These are phyloP conservation scores for Choristoneura rosaceana DNA, from an alignment of 2,888 invertebrate species.

Conservation along the genomic window DNA sequence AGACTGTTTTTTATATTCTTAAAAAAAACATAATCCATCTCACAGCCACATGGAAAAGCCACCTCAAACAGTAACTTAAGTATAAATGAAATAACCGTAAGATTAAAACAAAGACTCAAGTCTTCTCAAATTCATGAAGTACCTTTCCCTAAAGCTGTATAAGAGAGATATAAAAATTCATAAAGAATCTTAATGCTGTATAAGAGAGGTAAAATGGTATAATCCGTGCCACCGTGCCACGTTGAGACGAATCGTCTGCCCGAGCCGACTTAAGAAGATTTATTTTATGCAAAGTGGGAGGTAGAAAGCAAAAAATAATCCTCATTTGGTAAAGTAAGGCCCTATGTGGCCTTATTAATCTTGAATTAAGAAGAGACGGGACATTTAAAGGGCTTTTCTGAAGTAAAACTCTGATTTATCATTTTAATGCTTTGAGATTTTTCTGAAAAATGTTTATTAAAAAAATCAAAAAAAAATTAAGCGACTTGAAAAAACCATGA, in stretches of 20 bases:
- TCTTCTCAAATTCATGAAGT: not conserved
- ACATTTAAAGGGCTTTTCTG: not conserved
- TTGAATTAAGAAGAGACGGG: constrained; percentile 14
- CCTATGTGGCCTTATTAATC: constrained; percentile 33
- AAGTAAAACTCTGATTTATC: too few species aligned
- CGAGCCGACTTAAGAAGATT: constrained; percentile 35
- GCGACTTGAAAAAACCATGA: too few species aligned
- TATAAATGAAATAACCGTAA: not conserved
- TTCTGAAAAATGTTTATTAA: too few species aligned
- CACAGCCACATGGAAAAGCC: too few species aligned
- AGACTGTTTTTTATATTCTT: too few species aligned
- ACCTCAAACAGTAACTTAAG: too few species aligned
- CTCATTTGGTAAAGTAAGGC: not conserved
- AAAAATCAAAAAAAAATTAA: too few species aligned
- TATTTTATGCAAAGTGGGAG: constrained; percentile 38
- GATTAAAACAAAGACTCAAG: not conserved
- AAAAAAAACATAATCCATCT: too few species aligned
- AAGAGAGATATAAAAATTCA: constrained; percentile 16
- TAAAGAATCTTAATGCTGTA: not conserved
- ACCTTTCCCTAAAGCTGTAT: constrained; percentile 8
- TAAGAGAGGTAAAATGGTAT: constrained; percentile 30
- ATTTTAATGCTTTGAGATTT: too few species aligned
- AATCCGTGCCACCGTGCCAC: constrained; percentile 13
- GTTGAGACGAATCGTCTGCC: constrained; percentile 13
- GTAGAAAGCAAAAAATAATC: constrained; percentile 27